Base-by-base conservation (phyloP, 2,888 invertebrate genomes). In the Morinoia aosen region DNA sequence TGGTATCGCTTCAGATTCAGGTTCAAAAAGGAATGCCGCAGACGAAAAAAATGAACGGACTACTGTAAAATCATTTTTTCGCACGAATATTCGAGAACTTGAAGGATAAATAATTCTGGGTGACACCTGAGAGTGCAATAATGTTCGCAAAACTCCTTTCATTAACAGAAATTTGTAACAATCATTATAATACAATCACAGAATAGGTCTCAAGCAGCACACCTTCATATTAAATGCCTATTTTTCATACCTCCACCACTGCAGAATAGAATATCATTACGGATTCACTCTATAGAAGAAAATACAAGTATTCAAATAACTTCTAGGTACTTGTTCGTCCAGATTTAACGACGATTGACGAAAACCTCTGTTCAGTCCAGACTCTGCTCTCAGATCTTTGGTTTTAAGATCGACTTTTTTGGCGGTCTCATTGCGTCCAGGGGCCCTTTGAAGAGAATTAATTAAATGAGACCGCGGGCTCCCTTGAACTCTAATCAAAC, bases 381-480 rank as follows among this genome's bases (percentile, higher is more conserved):
- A 19, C 8, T 76, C 25, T 76, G 12, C 76, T 76, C 76, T 76
- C 76, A 76, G 90, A 90, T 90, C 40, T 90, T 14, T 39, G 48
- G 90, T 90, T 90, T 90, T 90, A 90, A 76, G 25, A 76, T 90
- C 19, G 39, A 90, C 14, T 90, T 90, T 90, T 90, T 14, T 48
- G 48, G 2, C 14, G 48, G 90, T 16, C 48, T 40, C 90, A 90
- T 90, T 90, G 39, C 39, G 90, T 14, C 16, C 90, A 40, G 40
- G 40, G 48, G 16, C 40, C 90, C 40, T 90, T 90, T 90, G 90
- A 90, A 90, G 40, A 90, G 90, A 90, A 90, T 90, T 90, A 90
- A 90, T 90, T 90, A 90, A 48, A 90, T 48, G 90, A 90, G 90
- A 48, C 90, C 39, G 19, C 90, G 90, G 39, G 39, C 90, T 40